Percentiles rank a stretch among this genome's conserved stretches.
phyloP scores from a whole-genome alignment of 2,888 invertebrate genomes.

The Leucophenga maculata region DNA sequence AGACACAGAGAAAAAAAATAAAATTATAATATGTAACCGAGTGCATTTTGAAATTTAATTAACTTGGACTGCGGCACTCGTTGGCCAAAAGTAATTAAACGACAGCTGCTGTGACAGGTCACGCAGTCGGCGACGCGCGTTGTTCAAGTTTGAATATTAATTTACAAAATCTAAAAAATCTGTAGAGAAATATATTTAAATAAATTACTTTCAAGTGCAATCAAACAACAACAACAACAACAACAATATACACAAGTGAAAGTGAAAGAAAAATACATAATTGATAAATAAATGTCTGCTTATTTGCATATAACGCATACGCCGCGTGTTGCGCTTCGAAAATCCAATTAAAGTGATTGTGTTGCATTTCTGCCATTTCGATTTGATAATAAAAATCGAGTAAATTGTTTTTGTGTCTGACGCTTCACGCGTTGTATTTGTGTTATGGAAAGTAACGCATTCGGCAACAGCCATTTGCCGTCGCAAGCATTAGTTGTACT shows the following conservation, averaged over 20 bases:
- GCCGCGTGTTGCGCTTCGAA: too few species aligned
- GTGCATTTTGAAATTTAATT: conserved; percentile 28
- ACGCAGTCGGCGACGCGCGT: conserved; percentile 5
- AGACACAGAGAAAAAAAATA: neutral
- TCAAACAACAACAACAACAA: neutral
- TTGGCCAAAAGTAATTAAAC: conserved; percentile 35
- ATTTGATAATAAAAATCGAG: conserved; percentile 5
- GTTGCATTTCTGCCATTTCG: conserved; percentile 36
- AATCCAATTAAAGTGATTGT: neutral
- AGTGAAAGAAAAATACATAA: neutral
- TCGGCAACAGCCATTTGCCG: conserved; percentile 81
- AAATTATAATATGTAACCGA: neutral
- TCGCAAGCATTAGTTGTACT: conserved; percentile 83
- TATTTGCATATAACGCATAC: conserved; percentile 31
- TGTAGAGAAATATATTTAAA: neutral
- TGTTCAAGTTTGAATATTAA: neutral
- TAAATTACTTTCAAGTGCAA: conserved; percentile 7
- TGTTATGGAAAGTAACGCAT: conserved; percentile 83
- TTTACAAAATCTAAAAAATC: neutral
- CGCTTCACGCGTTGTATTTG: conserved; percentile 11
- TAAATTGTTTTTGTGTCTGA: neutral
- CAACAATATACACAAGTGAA: neutral
- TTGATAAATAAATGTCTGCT: neutral
- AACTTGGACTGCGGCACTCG: conserved; percentile 17
- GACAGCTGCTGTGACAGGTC: conserved; percentile 31